These are phyloP conservation scores for Clamator glandarius DNA, from an alignment of 2,797 vertebrate genomes.

Conservation along the genomic window DNA sequence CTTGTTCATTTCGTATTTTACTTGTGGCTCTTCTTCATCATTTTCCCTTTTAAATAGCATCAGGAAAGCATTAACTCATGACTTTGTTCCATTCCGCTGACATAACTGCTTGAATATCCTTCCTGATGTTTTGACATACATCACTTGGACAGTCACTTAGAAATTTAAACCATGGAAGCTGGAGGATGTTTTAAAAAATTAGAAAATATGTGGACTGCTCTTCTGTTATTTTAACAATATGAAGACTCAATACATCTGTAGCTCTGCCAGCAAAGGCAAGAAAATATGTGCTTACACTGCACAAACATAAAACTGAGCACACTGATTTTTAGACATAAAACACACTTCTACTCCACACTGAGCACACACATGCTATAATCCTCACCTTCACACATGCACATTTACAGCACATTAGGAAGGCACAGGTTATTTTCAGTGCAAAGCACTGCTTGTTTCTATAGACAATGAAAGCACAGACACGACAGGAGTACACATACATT, in stretches of 20 bases:
- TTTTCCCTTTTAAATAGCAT: constrained; percentile 50
- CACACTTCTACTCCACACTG: background rate
- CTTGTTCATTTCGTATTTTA: constrained; percentile 41
- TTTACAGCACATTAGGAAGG: background rate
- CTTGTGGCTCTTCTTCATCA: constrained; percentile 36
- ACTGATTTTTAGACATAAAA: background rate
- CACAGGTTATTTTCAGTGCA: background rate
- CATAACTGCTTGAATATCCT: constrained; percentile 33
- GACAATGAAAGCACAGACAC: background rate
- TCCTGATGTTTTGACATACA: constrained; percentile 23
- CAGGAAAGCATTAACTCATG: constrained; percentile 46
- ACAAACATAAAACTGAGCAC: background rate
- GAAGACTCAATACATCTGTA: constrained; percentile 31
- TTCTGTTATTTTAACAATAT: constrained; percentile 36
- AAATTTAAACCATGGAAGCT: constrained; percentile 35
- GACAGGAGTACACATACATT: background rate
- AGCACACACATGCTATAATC: background rate
- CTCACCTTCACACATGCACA: background rate
- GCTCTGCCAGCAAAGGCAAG: constrained; percentile 9
- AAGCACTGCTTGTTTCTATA: background rate
- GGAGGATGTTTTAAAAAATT: background rate
- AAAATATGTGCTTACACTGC: constrained; percentile 28
- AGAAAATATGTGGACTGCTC: constrained; percentile 32
- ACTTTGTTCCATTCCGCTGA: constrained; percentile 30
- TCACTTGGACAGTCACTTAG: constrained; percentile 12